Evolutionary conservation across 2,113 vertebrate genomes (phyloP).

Genomic region (Taxidea taxus): DNA sequence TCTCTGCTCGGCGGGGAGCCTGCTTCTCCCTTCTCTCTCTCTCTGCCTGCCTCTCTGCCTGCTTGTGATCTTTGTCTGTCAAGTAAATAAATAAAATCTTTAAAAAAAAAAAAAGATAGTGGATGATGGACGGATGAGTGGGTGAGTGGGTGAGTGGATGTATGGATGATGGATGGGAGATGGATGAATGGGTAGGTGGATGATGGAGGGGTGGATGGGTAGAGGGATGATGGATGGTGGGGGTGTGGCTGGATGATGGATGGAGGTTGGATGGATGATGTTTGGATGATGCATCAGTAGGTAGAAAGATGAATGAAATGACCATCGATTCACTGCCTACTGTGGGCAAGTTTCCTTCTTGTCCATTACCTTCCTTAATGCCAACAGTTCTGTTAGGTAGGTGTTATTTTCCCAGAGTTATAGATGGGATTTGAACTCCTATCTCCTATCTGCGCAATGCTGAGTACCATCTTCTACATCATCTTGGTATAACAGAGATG

Average conservation of each 20-base stretch:
- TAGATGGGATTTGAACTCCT: not conserved
- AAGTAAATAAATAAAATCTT: too few species aligned
- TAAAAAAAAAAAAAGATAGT: too few species aligned
- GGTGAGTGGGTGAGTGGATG: not conserved
- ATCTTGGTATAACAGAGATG: not conserved
- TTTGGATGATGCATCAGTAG: not conserved
- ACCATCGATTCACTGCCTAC: not conserved
- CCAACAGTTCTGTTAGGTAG: not conserved
- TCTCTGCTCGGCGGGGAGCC: too few species aligned
- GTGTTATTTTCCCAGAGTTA: not conserved
- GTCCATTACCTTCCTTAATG: not conserved
- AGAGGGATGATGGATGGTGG: not conserved
- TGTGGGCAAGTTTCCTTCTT: not conserved
- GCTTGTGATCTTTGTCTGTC: too few species aligned
- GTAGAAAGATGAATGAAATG: not conserved
- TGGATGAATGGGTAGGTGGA: not conserved
- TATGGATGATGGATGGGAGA: too few species aligned
- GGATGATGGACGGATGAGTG: too few species aligned
- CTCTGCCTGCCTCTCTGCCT: too few species aligned
- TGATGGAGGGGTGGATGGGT: too few species aligned
- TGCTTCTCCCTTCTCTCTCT: too few species aligned
- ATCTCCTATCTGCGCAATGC: not conserved
- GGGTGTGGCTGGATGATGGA: too few species aligned
- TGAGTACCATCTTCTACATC: not conserved
- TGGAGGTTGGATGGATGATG: not conserved